Percentiles rank a stretch among this genome's conserved stretches.
Evolutionary conservation across 2,113 vertebrate genomes (phyloP).

Genomic region (Tragelaphus buxtoni): DNA sequence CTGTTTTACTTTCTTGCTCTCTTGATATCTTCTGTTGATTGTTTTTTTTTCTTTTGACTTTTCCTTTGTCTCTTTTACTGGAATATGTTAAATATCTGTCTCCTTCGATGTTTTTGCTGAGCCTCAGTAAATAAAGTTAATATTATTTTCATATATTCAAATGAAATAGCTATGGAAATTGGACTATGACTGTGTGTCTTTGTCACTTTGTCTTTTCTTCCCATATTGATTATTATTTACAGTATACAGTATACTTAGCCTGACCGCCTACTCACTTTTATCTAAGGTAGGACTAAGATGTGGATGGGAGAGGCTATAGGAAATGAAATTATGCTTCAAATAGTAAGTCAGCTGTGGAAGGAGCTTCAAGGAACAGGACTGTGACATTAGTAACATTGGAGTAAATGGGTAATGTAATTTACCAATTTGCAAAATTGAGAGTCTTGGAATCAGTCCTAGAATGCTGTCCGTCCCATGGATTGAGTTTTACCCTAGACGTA

Average conservation of each 20-base stretch:
- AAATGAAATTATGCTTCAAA: not conserved
- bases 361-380: not conserved
- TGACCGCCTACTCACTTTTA: not conserved
- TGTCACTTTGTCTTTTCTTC: not conserved
- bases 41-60: not conserved
- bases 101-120: not conserved
- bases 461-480: not conserved
- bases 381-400: not conserved
- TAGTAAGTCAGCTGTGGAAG: not conserved
- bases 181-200: not conserved
- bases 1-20: not conserved
- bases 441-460: not conserved
- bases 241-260: not conserved
- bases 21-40: slow-evolving; percentile 6
- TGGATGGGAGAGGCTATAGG: not conserved
- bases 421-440: not conserved
- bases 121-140: not conserved
- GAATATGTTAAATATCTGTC: not conserved
- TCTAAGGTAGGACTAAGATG: not conserved
- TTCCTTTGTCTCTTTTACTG: not conserved
- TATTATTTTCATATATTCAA: not conserved
- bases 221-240: not conserved
- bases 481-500: not conserved
- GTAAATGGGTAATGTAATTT: not conserved
- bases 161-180: not conserved